phyloP scores from a whole-genome alignment of 2,888 invertebrate species.

The Drosophila mayaguana region DNA sequence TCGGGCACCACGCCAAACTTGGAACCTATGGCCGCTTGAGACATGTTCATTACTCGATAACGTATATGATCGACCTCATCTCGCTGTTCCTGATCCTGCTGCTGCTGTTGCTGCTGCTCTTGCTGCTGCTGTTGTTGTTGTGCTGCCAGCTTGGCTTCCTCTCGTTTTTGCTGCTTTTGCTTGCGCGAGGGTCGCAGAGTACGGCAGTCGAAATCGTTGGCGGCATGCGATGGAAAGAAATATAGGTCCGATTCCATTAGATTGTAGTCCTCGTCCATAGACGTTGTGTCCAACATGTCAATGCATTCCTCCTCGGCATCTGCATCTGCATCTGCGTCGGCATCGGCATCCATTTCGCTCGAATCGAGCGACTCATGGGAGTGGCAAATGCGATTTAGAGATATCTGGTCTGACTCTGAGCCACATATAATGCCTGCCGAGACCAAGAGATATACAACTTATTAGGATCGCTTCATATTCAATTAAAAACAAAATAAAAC shows the following conservation, averaged over 20 bases:
- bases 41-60: conserved; percentile 82
- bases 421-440: conserved; percentile 86
- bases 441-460: conserved; percentile 9
- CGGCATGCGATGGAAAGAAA: conserved; percentile 77
- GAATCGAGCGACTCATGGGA: conserved; percentile 92
- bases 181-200: conserved; percentile 83
- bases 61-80: conserved; percentile 68
- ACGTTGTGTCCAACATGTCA: conserved; percentile 84
- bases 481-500: background rate
- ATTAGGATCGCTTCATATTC: conserved; percentile 20
- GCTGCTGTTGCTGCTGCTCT: conserved; percentile 43
- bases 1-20: conserved; percentile 59
- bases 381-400: conserved; percentile 86
- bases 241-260: conserved; percentile 84
- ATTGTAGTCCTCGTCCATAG: conserved; percentile 85
- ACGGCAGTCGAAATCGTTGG: conserved; percentile 81
- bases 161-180: conserved; percentile 70
- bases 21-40: conserved; percentile 74
- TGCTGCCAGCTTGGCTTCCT: conserved; percentile 46
- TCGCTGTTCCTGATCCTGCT: conserved; percentile 31
- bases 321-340: conserved; percentile 85
- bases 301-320: conserved; percentile 87
- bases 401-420: conserved; percentile 85
- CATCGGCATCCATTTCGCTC: conserved; percentile 87
- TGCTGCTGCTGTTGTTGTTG: conserved; percentile 45